Evolutionary conservation across 2,888 invertebrate species (phyloP).

Genomic region (Trisateles emortualis): DNA sequence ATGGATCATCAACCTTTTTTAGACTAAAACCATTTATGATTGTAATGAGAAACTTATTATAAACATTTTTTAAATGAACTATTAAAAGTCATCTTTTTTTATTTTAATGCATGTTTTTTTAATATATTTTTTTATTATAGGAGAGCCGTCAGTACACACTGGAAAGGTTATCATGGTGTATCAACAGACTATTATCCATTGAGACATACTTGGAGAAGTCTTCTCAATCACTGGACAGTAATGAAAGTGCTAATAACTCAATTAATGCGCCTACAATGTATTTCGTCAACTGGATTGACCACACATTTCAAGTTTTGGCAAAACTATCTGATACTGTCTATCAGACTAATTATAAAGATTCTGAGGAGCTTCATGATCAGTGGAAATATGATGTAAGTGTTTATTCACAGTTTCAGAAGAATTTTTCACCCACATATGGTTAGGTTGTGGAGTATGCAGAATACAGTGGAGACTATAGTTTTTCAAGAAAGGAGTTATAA

Average conservation of each 20-base stretch:
- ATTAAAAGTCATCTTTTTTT: too few relatives aligned
- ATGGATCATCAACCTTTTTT: too few relatives aligned
- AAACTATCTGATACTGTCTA: conserved; percentile 69
- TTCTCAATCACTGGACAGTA: conserved; percentile 18
- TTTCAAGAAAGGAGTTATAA: too few relatives aligned
- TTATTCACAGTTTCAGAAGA: too few relatives aligned
- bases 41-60: too few relatives aligned
- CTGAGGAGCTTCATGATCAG: conserved; percentile 48
- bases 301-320: conserved; percentile 74
- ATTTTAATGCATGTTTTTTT: background rate
- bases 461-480: too few relatives aligned
- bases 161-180: conserved; percentile 77
- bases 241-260: conserved; percentile 55
- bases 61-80: too few relatives aligned
- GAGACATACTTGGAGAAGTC: conserved; percentile 55
- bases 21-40: too few relatives aligned
- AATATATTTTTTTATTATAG: conserved; percentile 46
- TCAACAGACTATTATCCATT: conserved; percentile 63
- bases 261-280: conserved; percentile 69
- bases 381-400: conserved; percentile 72
- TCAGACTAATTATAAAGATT: conserved; percentile 64
- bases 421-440: too few relatives aligned
- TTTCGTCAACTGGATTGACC: conserved; percentile 83
- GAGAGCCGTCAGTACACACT: conserved; percentile 72
- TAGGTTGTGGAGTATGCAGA: too few relatives aligned